phyloP scores from a whole-genome alignment of 2,888 invertebrate species.

The Himalopsyche anomala region DNA sequence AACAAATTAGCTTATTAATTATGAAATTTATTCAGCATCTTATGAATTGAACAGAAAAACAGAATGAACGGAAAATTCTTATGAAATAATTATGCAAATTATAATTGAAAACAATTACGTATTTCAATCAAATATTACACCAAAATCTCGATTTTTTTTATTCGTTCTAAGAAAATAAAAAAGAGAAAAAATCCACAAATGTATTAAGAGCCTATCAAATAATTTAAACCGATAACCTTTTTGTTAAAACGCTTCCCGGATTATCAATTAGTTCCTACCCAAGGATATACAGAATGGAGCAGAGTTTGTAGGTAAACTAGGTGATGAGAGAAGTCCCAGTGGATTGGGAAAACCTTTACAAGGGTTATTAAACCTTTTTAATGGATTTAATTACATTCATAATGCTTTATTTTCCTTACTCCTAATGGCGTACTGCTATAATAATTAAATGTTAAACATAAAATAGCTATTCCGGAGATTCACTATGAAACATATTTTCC shows the following conservation, averaged over 20 bases:
- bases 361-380: constrained; percentile 34
- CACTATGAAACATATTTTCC: too few species aligned
- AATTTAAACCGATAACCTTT: constrained; percentile 60
- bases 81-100: not conserved
- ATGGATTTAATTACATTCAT: constrained; percentile 34
- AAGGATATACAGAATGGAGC: constrained; percentile 23
- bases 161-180: not conserved
- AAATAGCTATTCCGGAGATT: not conserved
- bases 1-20: too few species aligned
- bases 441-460: constrained; percentile 26
- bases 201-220: constrained; percentile 55
- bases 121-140: not conserved
- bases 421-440: constrained; percentile 29
- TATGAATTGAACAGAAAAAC: too few species aligned
- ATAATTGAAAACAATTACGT: not conserved
- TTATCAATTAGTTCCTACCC: constrained; percentile 61
- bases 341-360: constrained; percentile 26
- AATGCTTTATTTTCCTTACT: constrained; percentile 27
- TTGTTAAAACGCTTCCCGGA: constrained; percentile 57
- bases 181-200: constrained; percentile 18
- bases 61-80: too few species aligned
- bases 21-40: too few species aligned
- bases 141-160: not conserved
- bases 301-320: constrained; percentile 30
- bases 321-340: constrained; percentile 16